A percentile compares a stretch with the other conserved stretches of the same genome.
These are phyloP conservation scores for Gryon sp. DNA, from an alignment of 1,140 invertebrate species.

Conservation along the genomic window DNA sequence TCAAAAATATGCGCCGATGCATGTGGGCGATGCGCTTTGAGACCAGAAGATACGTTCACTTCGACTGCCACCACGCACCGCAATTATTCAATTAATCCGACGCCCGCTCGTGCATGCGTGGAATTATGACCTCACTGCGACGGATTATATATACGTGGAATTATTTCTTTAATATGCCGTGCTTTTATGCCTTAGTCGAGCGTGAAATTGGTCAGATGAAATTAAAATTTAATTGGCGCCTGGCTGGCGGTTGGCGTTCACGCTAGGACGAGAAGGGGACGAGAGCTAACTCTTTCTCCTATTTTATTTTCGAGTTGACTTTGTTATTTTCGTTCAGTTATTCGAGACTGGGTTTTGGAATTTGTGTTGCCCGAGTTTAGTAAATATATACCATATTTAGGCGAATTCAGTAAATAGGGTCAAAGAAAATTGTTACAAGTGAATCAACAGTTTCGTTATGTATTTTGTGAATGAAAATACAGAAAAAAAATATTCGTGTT, in stretches of 20 bases:
- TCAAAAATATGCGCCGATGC: background rate
- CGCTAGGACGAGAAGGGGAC: background rate
- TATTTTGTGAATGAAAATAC: too few species aligned
- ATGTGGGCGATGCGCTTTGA: conserved; percentile 27
- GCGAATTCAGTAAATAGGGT: too few species aligned
- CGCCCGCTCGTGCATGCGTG: conserved; percentile 36
- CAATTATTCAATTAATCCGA: conserved; percentile 54
- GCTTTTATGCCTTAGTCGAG: conserved; percentile 27
- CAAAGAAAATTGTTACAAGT: too few species aligned
- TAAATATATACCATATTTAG: too few species aligned
- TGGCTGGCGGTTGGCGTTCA: background rate
- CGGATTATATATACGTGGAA: conserved; percentile 45
- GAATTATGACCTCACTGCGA: conserved; percentile 44
- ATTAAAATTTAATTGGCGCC: conserved; percentile 34
- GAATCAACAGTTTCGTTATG: too few species aligned
- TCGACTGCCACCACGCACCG: conserved; percentile 36
- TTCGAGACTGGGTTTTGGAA: too few species aligned
- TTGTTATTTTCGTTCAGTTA: too few species aligned
- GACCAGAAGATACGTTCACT: conserved; percentile 27
- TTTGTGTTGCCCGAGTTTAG: too few species aligned
- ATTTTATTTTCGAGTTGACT: background rate
- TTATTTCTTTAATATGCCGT: conserved; percentile 51
- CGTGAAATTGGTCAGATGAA: conserved; percentile 36
- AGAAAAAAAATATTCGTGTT: too few species aligned
- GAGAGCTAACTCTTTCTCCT: background rate